Evolutionary conservation across 2,888 invertebrate genomes (phyloP).

Genomic region (Rhamnusium bicolor): DNA sequence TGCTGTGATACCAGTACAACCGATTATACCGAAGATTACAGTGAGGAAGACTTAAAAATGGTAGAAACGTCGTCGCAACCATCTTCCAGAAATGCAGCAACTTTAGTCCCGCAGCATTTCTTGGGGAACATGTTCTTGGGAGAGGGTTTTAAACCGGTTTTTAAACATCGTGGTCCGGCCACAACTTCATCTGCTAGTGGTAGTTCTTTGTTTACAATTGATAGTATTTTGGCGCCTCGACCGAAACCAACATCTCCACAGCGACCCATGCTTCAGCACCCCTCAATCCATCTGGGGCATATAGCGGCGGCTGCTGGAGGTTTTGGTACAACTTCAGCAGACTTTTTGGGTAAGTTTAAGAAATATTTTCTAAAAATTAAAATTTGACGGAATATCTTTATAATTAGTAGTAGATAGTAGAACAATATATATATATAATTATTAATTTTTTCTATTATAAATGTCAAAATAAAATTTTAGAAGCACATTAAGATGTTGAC

Average conservation of each 20-base stretch:
- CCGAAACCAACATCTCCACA: constrained; percentile 75
- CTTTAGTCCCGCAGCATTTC: constrained; percentile 52
- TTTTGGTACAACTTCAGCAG: constrained; percentile 76
- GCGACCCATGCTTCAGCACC: constrained; percentile 73
- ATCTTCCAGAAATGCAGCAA: constrained; percentile 40
- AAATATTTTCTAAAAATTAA: too few species aligned
- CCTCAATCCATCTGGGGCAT: constrained; percentile 76
- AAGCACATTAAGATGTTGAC: too few species aligned
- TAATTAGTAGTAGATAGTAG: too few species aligned
- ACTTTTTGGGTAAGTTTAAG: constrained; percentile 82
- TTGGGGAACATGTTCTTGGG: constrained; percentile 65
- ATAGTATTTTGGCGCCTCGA: constrained; percentile 87
- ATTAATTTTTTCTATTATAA: too few species aligned
- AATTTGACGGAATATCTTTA: too few species aligned
- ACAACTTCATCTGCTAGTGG: constrained; percentile 66
- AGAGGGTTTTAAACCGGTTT: constrained; percentile 70
- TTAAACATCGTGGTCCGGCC: constrained; percentile 42
- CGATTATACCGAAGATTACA: constrained; percentile 59
- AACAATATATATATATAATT: too few species aligned
- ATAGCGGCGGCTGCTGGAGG: constrained; percentile 79
- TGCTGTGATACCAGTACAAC: constrained; percentile 64
- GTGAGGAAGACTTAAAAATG: constrained; percentile 65
- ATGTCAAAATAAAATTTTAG: too few species aligned
- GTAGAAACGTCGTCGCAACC: constrained; percentile 67
- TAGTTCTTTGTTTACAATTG: constrained; percentile 86